Conservation (phyloP, 2,797 vertebrate species). For the Cynodonichthys magdalenae region DNA sequence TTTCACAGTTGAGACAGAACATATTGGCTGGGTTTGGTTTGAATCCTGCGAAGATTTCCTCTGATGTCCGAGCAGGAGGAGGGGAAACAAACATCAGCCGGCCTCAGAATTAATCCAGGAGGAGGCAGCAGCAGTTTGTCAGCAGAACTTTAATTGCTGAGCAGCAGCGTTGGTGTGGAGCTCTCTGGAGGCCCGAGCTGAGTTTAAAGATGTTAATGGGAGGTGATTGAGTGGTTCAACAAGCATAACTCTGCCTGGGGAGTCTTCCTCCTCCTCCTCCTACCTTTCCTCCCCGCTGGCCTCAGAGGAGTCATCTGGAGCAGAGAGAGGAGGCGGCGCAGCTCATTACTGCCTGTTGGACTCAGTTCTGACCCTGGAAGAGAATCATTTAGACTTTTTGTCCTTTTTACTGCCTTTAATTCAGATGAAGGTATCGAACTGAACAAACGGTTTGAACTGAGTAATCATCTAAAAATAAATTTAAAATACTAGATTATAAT, state of each 20-base stretch:
- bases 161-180: conserved; percentile 46
- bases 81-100: neutral
- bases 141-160: conserved; percentile 63
- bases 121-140: neutral
- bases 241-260: conserved; percentile 68
- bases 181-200: conserved; percentile 30
- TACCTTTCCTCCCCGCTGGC: conserved; percentile 18
- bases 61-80: neutral
- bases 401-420: neutral
- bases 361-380: conserved; percentile 24
- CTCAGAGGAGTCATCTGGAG: conserved; percentile 63
- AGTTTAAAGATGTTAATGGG: conserved; percentile 71
- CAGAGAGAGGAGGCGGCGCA: conserved; percentile 44
- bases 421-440: too few relatives aligned
- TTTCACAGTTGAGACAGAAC: too few relatives aligned
- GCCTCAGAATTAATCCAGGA: neutral
- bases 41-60: neutral
- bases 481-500: too few relatives aligned
- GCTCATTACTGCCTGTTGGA: conserved; percentile 61
- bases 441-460: too few relatives aligned
- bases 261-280: conserved; percentile 43
- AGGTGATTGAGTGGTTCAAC: conserved; percentile 72
- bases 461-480: too few relatives aligned
- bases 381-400: conserved; percentile 5
- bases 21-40: too few relatives aligned